Base-by-base conservation (phyloP, 1,140 invertebrate species). In the Pteromalus puparum region DNA sequence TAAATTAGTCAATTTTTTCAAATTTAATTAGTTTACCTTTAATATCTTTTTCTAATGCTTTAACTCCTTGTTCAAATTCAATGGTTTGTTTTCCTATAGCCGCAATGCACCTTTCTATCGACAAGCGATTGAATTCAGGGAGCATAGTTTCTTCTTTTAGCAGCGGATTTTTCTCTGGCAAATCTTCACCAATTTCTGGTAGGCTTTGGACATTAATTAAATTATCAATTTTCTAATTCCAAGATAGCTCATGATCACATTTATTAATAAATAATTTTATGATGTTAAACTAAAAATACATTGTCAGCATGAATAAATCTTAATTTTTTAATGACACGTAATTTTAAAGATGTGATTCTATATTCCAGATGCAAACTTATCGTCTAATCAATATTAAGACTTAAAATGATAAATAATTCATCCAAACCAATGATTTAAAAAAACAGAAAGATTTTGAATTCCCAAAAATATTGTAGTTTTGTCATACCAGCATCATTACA, bases 181-280 rank as follows among this genome's bases (percentile, higher is more conserved):
- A 93, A 89, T 98, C 97, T 90, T 97, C 95, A 9, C 97, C 97
- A 74, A 98, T 96, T 95, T 98, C 97, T 70, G 98, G 98, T 82
- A 98, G 95, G 86, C 98, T 98, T 90, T 61, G 90, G 90, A 83
- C 26, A 42, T 34, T n/a, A 78, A 48, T 75, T 65, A 48, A 70
- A 13, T 10, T 13, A 28, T 70, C 1, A 28, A 13, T 70, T 28
- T 34, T 18, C 10, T 70, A 4, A 26, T 24, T 68, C 3, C 18
- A 26, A 26, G 12, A 68, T 68, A 26, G 3, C 10, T 68, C n/a
- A 26, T 68, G 1, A 68, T 68, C 26, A 68, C n/a, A n/a, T 65
- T 65, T 65, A 65, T 18, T 65, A n/a, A 65, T 21, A 21, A 7
- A 21, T 1, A 65, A 65, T 65, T 65, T 7, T 18, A 1, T 12